A percentile compares a stretch with the other conserved stretches of the same genome.
phyloP scores from a whole-genome alignment of 2,113 vertebrate species.

The Panthera uncia region DNA sequence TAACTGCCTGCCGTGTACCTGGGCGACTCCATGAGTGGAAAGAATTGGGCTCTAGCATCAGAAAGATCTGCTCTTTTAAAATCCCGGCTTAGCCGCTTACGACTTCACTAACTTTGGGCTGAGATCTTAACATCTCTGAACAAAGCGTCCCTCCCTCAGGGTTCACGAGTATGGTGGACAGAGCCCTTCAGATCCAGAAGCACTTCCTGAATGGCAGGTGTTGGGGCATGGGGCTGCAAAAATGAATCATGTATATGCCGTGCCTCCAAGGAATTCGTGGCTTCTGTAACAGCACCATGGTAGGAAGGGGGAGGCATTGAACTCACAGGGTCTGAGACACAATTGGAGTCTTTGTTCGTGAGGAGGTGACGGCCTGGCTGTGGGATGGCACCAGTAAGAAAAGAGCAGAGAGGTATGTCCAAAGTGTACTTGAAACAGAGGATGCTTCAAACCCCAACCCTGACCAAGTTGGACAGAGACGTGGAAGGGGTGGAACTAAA shows the following conservation, averaged over 20 bases:
- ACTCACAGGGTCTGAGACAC: not conserved
- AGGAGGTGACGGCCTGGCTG: accelerated
- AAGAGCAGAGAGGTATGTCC: accelerated
- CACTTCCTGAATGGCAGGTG: not conserved
- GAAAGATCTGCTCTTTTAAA: not conserved
- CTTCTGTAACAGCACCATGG: not conserved
- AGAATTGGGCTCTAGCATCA: not conserved
- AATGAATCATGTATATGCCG: accelerated
- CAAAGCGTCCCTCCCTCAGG: not conserved
- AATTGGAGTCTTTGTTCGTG: not conserved
- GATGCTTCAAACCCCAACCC: not conserved
- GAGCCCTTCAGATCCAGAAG: not conserved
- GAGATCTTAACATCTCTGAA: not conserved
- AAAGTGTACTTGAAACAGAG: not conserved
- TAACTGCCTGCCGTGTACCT: not conserved
- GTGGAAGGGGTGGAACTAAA: not conserved
- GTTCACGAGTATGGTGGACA: not conserved
- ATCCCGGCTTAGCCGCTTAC: not conserved
- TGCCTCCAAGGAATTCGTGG: not conserved
- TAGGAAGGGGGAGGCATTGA: not conserved
- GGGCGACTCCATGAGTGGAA: not conserved
- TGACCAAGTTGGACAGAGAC: accelerated
- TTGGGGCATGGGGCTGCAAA: not conserved
- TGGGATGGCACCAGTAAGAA: not conserved
- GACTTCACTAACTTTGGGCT: not conserved